Conservation (phyloP, 2,113 vertebrate species). For the Aptenodytes patagonicus region DNA sequence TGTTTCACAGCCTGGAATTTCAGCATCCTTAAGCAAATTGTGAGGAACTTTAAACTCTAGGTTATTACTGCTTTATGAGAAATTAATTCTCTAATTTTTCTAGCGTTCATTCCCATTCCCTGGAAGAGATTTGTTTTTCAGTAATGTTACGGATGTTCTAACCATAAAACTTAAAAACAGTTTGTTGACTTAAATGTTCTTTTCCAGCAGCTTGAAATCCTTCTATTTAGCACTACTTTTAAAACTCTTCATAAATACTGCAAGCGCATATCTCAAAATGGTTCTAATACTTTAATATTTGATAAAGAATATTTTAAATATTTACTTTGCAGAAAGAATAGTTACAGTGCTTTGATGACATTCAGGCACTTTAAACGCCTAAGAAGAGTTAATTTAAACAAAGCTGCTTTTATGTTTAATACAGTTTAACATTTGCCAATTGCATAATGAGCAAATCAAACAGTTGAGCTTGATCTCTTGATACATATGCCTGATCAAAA, state of each 20-base stretch:
- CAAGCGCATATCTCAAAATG: neutral
- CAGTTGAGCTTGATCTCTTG: neutral
- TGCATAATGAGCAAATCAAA: slow-evolving; percentile 18
- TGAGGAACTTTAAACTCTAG: neutral
- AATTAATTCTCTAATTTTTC: neutral
- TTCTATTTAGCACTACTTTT: neutral
- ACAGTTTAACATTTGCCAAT: neutral
- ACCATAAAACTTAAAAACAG: neutral
- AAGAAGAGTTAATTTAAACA: slow-evolving; percentile 13
- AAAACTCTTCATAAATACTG: neutral
- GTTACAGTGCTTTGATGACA: neutral
- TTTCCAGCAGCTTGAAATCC: neutral
- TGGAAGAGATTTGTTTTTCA: neutral
- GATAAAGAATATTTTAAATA: slow-evolving; percentile 43
- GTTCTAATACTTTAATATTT: neutral
- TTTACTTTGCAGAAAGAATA: slow-evolving; percentile 26
- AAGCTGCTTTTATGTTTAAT: neutral
- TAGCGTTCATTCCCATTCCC: neutral
- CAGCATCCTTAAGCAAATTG: neutral
- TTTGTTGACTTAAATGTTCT: neutral
- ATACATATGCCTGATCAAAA: neutral
- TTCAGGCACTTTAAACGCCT: neutral
- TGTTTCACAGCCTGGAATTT: neutral
- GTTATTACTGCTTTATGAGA: neutral
- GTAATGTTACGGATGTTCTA: neutral